Conservation (phyloP, 2,113 vertebrate genomes). For the Oenanthe oenanthe region DNA sequence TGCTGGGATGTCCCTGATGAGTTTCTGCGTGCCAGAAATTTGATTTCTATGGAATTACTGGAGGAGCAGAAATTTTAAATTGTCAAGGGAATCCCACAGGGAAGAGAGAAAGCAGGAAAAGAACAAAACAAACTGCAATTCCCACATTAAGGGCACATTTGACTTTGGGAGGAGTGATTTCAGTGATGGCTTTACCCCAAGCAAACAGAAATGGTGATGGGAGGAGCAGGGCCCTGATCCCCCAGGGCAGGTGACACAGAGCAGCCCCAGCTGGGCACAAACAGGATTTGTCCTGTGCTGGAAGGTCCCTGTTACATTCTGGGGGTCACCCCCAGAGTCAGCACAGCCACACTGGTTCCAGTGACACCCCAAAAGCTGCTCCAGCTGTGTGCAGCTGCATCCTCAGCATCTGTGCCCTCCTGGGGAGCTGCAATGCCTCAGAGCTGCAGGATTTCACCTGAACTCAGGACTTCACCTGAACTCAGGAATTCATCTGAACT, state of each 20-base stretch:
- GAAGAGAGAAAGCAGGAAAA: background rate
- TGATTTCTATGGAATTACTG: background rate
- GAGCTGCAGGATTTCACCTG: background rate
- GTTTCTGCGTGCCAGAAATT: background rate
- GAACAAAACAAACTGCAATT: background rate
- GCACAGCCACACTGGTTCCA: background rate
- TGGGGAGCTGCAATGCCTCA: background rate
- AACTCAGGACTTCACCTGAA: background rate
- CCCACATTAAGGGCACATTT: background rate
- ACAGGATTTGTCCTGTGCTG: background rate
- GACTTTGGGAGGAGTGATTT: background rate
- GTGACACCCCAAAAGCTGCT: background rate
- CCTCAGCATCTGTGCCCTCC: background rate
- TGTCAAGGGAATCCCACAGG: background rate
- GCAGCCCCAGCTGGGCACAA: background rate
- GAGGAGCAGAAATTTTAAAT: background rate
- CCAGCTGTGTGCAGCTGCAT: accelerated
- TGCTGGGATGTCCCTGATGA: background rate
- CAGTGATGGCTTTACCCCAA: background rate
- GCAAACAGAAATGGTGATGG: background rate
- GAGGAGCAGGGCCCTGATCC: background rate
- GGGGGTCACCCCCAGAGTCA: background rate
- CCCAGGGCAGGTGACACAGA: background rate
- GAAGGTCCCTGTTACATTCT: background rate
- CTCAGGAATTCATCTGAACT: background rate